Conservation (phyloP, 2,888 invertebrate species). For the Meliscaeva auricollis region DNA sequence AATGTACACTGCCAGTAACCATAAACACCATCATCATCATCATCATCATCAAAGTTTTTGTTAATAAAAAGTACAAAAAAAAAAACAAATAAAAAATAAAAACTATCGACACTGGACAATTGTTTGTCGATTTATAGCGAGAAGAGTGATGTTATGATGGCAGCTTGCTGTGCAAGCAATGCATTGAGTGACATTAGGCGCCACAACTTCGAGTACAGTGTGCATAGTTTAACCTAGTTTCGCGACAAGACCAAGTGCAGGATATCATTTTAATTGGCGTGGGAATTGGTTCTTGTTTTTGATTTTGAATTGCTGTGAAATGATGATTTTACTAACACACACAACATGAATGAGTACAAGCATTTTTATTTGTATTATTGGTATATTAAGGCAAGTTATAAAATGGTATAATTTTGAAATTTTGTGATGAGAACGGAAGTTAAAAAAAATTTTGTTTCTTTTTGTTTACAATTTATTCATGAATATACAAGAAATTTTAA, state of each 20-base stretch:
- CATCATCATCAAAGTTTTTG: conserved; percentile 36
- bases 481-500: too few species aligned
- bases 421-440: too few species aligned
- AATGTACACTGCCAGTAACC: conserved; percentile 41
- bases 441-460: too few species aligned
- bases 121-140: conserved; percentile 48
- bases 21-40: conserved; percentile 43
- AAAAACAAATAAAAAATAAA: conserved; percentile 18
- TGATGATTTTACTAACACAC: neutral
- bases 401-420: too few species aligned
- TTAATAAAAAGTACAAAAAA: conserved; percentile 31
- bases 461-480: too few species aligned
- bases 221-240: conserved; percentile 63
- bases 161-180: conserved; percentile 33
- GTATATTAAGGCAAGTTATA: too few species aligned
- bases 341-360: neutral
- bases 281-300: conserved; percentile 37
- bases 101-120: conserved; percentile 45
- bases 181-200: conserved; percentile 50
- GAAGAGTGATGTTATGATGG: conserved; percentile 19
- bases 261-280: conserved; percentile 65
- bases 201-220: conserved; percentile 11
- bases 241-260: conserved; percentile 16
- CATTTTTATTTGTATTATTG: too few species aligned
- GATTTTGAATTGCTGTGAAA: neutral